Base-by-base conservation (phyloP, 2,113 vertebrate genomes). In the Ploceus nigricollis region DNA sequence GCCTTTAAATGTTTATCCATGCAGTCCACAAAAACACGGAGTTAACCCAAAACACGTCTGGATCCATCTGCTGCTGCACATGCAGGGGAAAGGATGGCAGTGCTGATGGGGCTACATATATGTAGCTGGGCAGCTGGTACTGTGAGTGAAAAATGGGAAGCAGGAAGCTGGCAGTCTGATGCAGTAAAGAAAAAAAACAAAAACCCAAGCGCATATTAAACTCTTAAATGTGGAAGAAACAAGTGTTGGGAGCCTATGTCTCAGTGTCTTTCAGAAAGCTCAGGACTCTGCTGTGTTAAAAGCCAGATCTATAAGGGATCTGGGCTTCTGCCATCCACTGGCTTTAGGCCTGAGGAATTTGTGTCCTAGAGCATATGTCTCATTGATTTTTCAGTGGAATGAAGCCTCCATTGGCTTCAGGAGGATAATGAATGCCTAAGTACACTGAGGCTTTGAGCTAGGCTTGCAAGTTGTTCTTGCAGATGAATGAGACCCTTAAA, bases 1-100 rank as follows among this genome's bases (percentile, higher is more conserved):
- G 80, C 88, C 82, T 94, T 95, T 92, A 90, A 95, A 75, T 94
- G 91, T 95, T 95, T 94, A 95, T 80, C 92, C 56, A n/a, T 68
- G 66, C 70, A 65, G 53, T 95, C 77, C 57, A 73, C 88, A 94
- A 85, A 94, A 96, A 93, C 63, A 73, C 87, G 89, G 70, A 65
- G 71, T 76, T 94, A 89, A 89, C 89, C 89, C 89, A 91, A 87
- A 93, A 47, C 61, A 76, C 3, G 8, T 90, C 80, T 64, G 73
- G 69, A 65, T 90, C 81, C 82, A 90, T 93, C 91, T 96, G 77
- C 54, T 94, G 88, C 80, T 39, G 79, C 82, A 71, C 44, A 71
- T 63, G 86, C 65, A 87, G 51, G 40, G 64, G 76, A 68, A 75
- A 39, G 83, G 77, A 65, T 81, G 76, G 69, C 14, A 22, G 0